Evolutionary conservation across 2,888 invertebrate species (phyloP), one percentile per base, ranked within the genome.

Genomic region (Bugula neritina): DNA sequence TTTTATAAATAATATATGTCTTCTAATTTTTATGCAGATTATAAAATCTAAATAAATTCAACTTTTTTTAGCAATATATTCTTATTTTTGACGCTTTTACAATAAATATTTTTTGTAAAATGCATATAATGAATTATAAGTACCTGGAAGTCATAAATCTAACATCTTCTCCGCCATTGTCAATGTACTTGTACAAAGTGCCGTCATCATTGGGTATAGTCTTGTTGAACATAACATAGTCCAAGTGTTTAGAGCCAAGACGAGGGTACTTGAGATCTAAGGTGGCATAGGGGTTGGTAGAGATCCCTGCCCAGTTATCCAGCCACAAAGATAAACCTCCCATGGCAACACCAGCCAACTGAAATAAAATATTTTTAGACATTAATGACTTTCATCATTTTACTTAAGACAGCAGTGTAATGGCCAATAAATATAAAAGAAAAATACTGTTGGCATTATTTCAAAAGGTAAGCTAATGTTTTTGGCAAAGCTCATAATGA

Each of bases 221-320:
- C 27, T 70, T 54, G 31, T 70, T 70, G 23, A 70, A 70, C 52
- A 70, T 54, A 5, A 70, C 70, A 54, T 43, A 54, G 70, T 54
- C 54, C 35, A 70, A 27, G 54, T 54, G 70, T 13, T 70, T 54
- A 43, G 43, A 54, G 3, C 54, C 70, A 5, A 70, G 52, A 2
- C 70, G 70, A 43, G 70, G 70, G 52, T 70, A 70, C 5, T 3
- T 3, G 29, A 70, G n/a, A 13, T 70, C 52, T 10, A 70, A 17
- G n/a, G 70, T 70, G 34, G 63, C 29, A 52, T 54, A 54, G 23
- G 52, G 52, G 21, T 54, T 43, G n/a, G 43, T 54, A 54, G 52
- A 54, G 5, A 70, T 29, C 3, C 70, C 70, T 54, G 70, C 70
- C 52, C 43, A 70, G 70, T 70, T 70, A 52, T 70, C 70, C 13